Percentiles rank a stretch among this genome's conserved stretches.
phyloP scores from a whole-genome alignment of 1,140 invertebrate genomes.

The Bombus difficillimus region DNA sequence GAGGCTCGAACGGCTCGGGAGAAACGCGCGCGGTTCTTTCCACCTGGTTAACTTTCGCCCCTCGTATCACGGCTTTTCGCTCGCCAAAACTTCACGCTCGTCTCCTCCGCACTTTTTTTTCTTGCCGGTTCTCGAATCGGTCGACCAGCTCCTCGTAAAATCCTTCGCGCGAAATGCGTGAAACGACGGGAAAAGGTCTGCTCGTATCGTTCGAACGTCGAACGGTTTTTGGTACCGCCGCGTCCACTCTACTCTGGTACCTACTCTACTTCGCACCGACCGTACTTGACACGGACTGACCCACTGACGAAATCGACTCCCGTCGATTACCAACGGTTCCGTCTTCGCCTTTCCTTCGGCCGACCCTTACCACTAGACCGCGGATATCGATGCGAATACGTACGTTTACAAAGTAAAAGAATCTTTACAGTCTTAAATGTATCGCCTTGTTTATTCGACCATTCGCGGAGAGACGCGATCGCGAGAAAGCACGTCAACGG shows the following conservation, averaged over 20 bases:
- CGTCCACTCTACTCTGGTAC: too few species aligned
- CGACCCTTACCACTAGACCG: background rate
- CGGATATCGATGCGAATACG: too few species aligned
- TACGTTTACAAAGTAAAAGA: too few species aligned
- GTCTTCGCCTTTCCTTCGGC: background rate
- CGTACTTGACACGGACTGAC: conserved; percentile 1
- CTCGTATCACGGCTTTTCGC: background rate
- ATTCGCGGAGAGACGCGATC: too few species aligned
- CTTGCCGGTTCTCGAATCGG: background rate
- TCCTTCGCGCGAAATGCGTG: conserved; percentile 10
- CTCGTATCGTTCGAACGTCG: conserved; percentile 1
- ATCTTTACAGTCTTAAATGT: too few species aligned
- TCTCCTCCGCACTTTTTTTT: background rate
- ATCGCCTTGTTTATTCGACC: too few species aligned
- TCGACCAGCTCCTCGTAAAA: background rate
- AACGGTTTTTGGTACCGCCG: background rate
- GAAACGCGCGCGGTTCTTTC: background rate
- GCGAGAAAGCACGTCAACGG: too few species aligned
- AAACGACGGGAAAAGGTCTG: background rate
- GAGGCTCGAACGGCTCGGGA: conserved; percentile 7
- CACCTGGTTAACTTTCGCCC: conserved; percentile 9
- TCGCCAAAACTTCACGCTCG: background rate
- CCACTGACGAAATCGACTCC: conserved; percentile 7
- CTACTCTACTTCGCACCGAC: background rate
- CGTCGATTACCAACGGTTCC: conserved; percentile 19